phyloP scores from a whole-genome alignment of 2,797 vertebrate genomes.

The Champsocephalus gunnari region DNA sequence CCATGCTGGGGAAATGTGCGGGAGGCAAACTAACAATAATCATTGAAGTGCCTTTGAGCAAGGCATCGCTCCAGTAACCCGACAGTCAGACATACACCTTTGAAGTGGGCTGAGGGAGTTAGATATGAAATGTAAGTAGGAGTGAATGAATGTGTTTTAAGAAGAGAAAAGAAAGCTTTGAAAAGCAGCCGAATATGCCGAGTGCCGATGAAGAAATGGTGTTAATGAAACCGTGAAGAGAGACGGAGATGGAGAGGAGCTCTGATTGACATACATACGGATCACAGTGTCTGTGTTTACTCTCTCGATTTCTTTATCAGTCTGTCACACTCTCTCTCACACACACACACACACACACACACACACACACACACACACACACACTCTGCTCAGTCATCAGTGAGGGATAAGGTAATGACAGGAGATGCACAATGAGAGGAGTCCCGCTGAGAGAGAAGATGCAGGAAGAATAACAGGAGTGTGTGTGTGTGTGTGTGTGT shows the following conservation, averaged over 20 bases:
- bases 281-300: constrained; percentile 47
- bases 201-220: background rate
- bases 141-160: too few relatives aligned
- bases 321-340: constrained; percentile 28
- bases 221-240: background rate
- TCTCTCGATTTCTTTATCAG: constrained; percentile 60
- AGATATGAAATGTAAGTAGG: too few relatives aligned
- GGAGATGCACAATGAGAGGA: constrained; percentile 56
- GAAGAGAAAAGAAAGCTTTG: too few relatives aligned
- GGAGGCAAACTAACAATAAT: constrained; percentile 27
- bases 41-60: constrained; percentile 34
- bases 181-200: too few relatives aligned
- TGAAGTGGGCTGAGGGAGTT: background rate
- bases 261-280: constrained; percentile 16
- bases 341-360: constrained; percentile 36
- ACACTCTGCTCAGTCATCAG: constrained; percentile 57
- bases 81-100: constrained; percentile 10
- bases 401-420: constrained; percentile 70
- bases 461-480: constrained; percentile 41
- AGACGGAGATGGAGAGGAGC: constrained; percentile 1
- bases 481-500: background rate
- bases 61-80: constrained; percentile 3
- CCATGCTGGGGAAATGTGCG: constrained; percentile 12
- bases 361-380: constrained; percentile 30
- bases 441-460: constrained; percentile 62